These are phyloP conservation scores for Myopa testacea DNA, from an alignment of 2,888 invertebrate species.

Conservation along the genomic window DNA sequence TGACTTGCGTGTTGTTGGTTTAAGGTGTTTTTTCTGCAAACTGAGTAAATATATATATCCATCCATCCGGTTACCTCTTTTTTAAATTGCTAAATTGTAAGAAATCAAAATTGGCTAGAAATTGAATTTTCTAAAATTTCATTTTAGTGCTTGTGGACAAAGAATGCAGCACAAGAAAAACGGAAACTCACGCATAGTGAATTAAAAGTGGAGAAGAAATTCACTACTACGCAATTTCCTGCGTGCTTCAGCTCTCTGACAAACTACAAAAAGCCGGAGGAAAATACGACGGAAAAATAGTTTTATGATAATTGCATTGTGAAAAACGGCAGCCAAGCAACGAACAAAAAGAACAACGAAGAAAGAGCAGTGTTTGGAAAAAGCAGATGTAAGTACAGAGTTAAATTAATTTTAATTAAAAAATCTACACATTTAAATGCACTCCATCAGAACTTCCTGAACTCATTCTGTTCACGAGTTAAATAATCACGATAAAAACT, in stretches of 20 bases:
- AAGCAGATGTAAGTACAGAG: constrained; percentile 7
- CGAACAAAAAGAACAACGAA: neutral
- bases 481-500: too few species aligned
- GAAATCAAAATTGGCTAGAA: constrained; percentile 10
- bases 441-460: neutral
- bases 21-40: constrained; percentile 18
- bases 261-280: constrained; percentile 1
- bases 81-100: neutral
- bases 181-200: constrained; percentile 10
- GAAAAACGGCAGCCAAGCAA: neutral
- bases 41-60: constrained; percentile 5
- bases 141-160: constrained; percentile 12
- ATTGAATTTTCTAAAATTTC: constrained; percentile 18
- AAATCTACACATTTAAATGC: neutral
- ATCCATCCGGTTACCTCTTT: neutral
- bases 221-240: constrained; percentile 42
- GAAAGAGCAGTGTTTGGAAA: neutral
- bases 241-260: neutral
- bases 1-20: constrained; percentile 22
- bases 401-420: constrained; percentile 3
- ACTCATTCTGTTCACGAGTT: neutral
- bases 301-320: constrained; percentile 4
- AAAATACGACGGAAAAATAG: neutral
- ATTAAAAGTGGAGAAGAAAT: neutral
- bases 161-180: constrained; percentile 12